Percentiles rank a stretch among this genome's conserved stretches.
phyloP scores from a whole-genome alignment of 2,797 vertebrate species.

The Liparis tanakae region DNA sequence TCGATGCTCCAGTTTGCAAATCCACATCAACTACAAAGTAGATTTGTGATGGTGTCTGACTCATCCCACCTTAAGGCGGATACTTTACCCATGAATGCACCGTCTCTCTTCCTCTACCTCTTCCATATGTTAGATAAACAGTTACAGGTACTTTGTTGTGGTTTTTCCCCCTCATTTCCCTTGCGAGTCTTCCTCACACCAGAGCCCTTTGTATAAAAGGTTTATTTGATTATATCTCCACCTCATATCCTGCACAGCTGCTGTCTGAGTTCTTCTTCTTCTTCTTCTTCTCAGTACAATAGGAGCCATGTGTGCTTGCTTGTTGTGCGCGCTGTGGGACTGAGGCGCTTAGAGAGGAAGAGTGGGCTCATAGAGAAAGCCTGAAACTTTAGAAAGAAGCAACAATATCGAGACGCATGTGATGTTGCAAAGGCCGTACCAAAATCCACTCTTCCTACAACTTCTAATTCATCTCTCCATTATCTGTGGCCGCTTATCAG shows the following conservation, averaged over 20 bases:
- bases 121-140: conserved; percentile 27
- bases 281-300: conserved; percentile 46
- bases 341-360: conserved; percentile 38
- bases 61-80: not conserved
- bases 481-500: not conserved
- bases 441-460: not conserved
- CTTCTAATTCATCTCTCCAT: not conserved
- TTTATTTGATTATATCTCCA: conserved; percentile 48
- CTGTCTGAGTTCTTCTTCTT: conserved; percentile 36
- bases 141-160: conserved; percentile 13
- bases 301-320: conserved; percentile 66
- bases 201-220: conserved; percentile 34
- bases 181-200: conserved; percentile 15
- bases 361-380: conserved; percentile 20
- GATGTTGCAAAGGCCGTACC: not conserved
- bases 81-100: not conserved
- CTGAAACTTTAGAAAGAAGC: conserved; percentile 16
- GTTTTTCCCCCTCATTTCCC: conserved; percentile 17
- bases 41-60: not conserved
- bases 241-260: conserved; percentile 76
- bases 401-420: conserved; percentile 7
- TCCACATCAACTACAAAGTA: not conserved
- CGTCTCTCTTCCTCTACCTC: conserved; percentile 2
- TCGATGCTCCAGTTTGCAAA: conserved; percentile 2
- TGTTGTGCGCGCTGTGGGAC: conserved; percentile 39